These are phyloP conservation scores for Alosa sapidissima DNA, from an alignment of 2,797 vertebrate genomes.

Conservation along the genomic window DNA sequence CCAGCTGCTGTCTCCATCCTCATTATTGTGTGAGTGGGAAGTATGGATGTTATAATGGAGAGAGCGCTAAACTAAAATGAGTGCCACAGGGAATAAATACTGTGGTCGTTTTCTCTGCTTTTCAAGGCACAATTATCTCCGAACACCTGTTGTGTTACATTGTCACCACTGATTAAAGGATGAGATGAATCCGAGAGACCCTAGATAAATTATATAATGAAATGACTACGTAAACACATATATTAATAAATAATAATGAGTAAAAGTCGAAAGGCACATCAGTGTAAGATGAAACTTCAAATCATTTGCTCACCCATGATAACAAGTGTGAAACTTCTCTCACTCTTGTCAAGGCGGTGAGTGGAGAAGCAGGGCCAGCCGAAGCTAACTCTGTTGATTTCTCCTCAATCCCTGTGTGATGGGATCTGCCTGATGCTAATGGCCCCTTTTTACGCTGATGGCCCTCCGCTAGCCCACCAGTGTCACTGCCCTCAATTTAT, in stretches of 20 bases:
- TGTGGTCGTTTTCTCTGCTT: slow-evolving; percentile 2
- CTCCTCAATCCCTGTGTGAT: not conserved
- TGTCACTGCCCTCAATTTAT: slow-evolving; percentile 39
- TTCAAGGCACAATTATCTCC: slow-evolving; percentile 9
- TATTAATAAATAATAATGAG: not conserved
- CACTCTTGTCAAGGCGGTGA: not conserved
- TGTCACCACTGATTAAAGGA: slow-evolving; percentile 14
- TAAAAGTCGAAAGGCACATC: not conserved
- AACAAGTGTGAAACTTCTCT: not conserved
- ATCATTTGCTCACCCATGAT: not conserved
- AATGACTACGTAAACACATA: not conserved
- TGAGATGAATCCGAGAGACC: not conserved
- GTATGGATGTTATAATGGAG: not conserved
- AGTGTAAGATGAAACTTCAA: not conserved
- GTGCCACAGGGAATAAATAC: not conserved
- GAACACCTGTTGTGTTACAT: slow-evolving; percentile 23
- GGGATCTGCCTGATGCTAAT: not conserved
- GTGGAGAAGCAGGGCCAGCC: not conserved
- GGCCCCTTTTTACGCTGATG: not conserved
- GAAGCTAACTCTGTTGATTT: not conserved
- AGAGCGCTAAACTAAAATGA: not conserved
- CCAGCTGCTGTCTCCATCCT: not conserved
- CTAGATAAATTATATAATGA: not conserved
- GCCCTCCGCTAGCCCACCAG: not conserved
- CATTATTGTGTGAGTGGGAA: not conserved